Percentiles rank a stretch among this genome's conserved stretches.
Conservation (phyloP, 2,797 vertebrate species). For the Oceanodroma leucorhoa region DNA sequence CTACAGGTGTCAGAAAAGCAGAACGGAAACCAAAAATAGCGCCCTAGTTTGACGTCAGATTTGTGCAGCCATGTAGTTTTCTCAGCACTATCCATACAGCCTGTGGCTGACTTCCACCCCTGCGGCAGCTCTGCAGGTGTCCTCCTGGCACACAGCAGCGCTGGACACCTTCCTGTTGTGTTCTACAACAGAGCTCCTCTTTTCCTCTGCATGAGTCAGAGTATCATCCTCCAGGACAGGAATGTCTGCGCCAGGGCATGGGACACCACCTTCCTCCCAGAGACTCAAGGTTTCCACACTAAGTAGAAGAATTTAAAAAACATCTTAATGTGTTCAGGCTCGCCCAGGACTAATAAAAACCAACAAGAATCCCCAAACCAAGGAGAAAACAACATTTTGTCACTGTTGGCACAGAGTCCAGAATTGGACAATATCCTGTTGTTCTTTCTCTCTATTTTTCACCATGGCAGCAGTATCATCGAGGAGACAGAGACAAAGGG, state of each 20-base stretch:
- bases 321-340: neutral
- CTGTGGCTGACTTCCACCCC: conserved; percentile 47
- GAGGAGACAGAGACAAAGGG: conserved; percentile 49
- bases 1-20: conserved; percentile 32
- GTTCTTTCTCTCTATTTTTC: conserved; percentile 59
- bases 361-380: neutral
- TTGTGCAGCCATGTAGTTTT: neutral
- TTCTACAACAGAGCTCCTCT: neutral
- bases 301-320: neutral
- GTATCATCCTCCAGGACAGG: neutral
- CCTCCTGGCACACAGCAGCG: neutral
- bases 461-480: conserved; percentile 31
- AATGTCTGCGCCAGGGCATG: neutral
- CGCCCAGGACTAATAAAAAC: neutral
- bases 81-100: conserved; percentile 1
- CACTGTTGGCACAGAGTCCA: conserved; percentile 31
- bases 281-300: neutral
- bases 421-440: conserved; percentile 57
- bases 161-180: conserved; percentile 26
- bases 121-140: conserved; percentile 63
- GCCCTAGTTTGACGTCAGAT: neutral
- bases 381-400: conserved; percentile 58
- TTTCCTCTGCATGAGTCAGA: conserved; percentile 5
- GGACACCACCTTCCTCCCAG: neutral
- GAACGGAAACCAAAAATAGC: neutral